Evolutionary conservation across 2,888 invertebrate species (phyloP).

Genomic region (Poecilus cupreus): DNA sequence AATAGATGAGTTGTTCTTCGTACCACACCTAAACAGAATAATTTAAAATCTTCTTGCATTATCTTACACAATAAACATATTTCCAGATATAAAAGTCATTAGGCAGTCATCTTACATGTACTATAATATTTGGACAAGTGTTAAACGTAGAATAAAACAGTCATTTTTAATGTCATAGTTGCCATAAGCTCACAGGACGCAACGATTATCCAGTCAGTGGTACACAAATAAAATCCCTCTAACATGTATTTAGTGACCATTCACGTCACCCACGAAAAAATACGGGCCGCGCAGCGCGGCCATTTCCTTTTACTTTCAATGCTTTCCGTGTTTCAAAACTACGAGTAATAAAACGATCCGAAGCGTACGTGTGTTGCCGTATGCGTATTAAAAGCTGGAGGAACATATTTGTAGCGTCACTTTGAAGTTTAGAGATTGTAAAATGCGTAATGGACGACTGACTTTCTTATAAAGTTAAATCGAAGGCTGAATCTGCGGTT

Average conservation of each 20-base stretch:
- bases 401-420: background rate
- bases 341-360: background rate
- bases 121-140: background rate
- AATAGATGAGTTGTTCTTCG: too few relatives aligned
- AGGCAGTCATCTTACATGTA: background rate
- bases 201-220: background rate
- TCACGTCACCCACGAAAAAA: slow-evolving; percentile 2
- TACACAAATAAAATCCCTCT: background rate
- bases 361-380: background rate
- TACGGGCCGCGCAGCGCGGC: background rate
- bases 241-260: slow-evolving; percentile 15
- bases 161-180: background rate
- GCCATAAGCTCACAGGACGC: background rate
- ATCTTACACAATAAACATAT: too few relatives aligned
- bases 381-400: background rate
- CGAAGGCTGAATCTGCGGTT: background rate
- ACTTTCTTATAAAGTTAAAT: background rate
- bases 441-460: slow-evolving; percentile 8
- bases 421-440: slow-evolving; percentile 22
- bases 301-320: background rate
- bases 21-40: too few relatives aligned
- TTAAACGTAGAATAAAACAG: background rate
- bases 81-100: background rate
- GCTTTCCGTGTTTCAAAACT: slow-evolving; percentile 23
- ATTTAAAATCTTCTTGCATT: too few relatives aligned